Percentiles rank a stretch among this genome's conserved stretches.
These are phyloP conservation scores for Actinostola sp. DNA, from an alignment of 92 coral and sea anemone genomes.

Conservation along the genomic window DNA sequence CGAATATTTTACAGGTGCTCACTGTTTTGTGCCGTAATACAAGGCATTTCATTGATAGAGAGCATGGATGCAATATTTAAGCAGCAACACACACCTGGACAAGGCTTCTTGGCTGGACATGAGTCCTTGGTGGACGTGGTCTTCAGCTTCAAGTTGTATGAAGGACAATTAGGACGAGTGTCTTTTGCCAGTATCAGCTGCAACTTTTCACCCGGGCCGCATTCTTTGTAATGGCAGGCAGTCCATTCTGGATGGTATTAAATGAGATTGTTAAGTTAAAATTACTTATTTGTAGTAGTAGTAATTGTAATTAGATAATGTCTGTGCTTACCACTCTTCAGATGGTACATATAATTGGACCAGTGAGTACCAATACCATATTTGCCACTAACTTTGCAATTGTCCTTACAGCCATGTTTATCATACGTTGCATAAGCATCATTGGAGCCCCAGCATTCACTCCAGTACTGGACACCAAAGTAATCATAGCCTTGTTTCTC, in stretches of 20 bases:
- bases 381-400: background rate
- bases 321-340: background rate
- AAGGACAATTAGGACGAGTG: constrained; percentile 14
- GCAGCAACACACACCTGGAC: too few species aligned
- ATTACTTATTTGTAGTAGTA: too few species aligned
- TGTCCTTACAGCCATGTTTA: constrained; percentile 8
- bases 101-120: constrained; percentile 4
- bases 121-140: background rate
- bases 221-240: constrained; percentile 5
- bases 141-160: constrained; percentile 11
- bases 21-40: too few species aligned
- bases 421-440: too few species aligned
- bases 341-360: constrained; percentile 4
- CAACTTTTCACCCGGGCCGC: constrained; percentile 16
- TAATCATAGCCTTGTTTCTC: constrained; percentile 11
- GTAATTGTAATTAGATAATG: too few species aligned
- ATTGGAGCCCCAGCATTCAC: too few species aligned
- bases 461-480: constrained; percentile 10
- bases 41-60: too few species aligned
- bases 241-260: too few species aligned
- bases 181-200: constrained; percentile 9
- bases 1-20: too few species aligned
- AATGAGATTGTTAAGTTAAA: too few species aligned
- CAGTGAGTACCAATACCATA: too few species aligned
- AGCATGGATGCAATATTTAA: background rate